Percentiles rank a stretch among this genome's conserved stretches.
These are phyloP conservation scores for Oithona nana DNA, from an alignment of 2,888 invertebrate species.

Conservation along the genomic window DNA sequence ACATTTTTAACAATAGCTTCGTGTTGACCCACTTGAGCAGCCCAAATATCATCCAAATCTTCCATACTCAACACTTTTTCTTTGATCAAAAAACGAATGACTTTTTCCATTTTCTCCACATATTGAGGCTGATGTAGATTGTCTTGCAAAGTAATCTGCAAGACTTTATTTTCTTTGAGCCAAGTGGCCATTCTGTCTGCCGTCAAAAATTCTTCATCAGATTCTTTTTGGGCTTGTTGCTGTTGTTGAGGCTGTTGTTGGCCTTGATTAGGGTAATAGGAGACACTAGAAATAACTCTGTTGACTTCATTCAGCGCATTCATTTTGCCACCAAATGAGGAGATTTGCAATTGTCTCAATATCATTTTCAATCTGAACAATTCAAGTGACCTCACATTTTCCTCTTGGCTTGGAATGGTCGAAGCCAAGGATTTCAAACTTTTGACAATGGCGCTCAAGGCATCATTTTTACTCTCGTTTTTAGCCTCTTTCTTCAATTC, in stretches of 20 bases:
- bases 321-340: conserved; percentile 97
- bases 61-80: conserved; percentile 67
- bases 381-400: conserved; percentile 58
- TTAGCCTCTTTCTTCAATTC: conserved; percentile 88
- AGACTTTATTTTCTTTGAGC: conserved; percentile 85
- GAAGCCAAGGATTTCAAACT: conserved; percentile 72
- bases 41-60: conserved; percentile 90
- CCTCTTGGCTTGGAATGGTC: conserved; percentile 64
- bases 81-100: conserved; percentile 79
- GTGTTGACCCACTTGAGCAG: conserved; percentile 45
- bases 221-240: conserved; percentile 21
- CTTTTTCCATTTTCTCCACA: conserved; percentile 91
- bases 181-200: conserved; percentile 86
- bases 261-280: conserved; percentile 19
- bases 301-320: conserved; percentile 95
- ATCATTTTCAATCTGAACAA: conserved; percentile 93
- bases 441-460: conserved; percentile 80
- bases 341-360: conserved; percentile 73
- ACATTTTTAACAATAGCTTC: conserved; percentile 87
- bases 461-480: conserved; percentile 86
- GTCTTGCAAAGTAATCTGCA: conserved; percentile 83
- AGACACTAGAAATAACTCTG: conserved; percentile 41
- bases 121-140: conserved; percentile 94
- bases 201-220: conserved; percentile 73
- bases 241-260: not conserved